Conservation (phyloP, 2,888 invertebrate genomes). For the Lamproptera curius region DNA sequence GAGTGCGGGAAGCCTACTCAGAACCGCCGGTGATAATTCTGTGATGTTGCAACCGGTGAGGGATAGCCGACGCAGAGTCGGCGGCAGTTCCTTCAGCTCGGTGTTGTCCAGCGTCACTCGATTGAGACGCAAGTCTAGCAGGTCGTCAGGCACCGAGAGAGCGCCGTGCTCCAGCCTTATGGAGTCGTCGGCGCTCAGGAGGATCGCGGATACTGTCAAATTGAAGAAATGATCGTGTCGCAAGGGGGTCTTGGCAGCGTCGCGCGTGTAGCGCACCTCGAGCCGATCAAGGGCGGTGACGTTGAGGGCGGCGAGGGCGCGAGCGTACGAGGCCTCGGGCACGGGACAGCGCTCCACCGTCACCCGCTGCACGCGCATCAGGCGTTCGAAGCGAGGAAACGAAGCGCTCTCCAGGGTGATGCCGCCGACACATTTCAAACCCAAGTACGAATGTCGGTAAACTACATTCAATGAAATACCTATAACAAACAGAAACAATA, state of each 20-base stretch:
- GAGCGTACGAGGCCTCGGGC: slow-evolving; percentile 24
- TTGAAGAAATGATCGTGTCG: slow-evolving; percentile 53
- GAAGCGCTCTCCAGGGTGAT: slow-evolving; percentile 24
- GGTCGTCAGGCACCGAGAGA: slow-evolving; percentile 11
- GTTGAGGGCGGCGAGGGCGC: slow-evolving; percentile 24
- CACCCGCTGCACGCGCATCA: slow-evolving; percentile 18
- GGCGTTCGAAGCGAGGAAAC: slow-evolving; percentile 25
- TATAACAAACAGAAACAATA: slow-evolving; percentile 6
- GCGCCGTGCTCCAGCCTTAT: slow-evolving; percentile 8
- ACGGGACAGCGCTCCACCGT: slow-evolving; percentile 26
- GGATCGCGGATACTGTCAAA: slow-evolving; percentile 6
- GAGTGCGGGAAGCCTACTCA: slow-evolving; percentile 23
- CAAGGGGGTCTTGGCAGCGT: slow-evolving; percentile 84
- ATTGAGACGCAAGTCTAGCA: slow-evolving; percentile 22
- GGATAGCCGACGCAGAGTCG: slow-evolving; percentile 22
- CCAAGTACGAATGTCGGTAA: slow-evolving; percentile 17
- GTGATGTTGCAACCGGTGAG: slow-evolving; percentile 22
- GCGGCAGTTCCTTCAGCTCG: slow-evolving; percentile 12
- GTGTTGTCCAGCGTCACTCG: slow-evolving; percentile 15
- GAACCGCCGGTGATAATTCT: slow-evolving; percentile 18
- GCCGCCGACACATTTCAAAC: slow-evolving; percentile 22
- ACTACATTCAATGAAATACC: slow-evolving; percentile 18
- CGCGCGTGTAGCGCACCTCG: slow-evolving; percentile 79
- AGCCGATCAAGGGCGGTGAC: slow-evolving; percentile 74
- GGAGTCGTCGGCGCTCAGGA: slow-evolving; percentile 21